Evolutionary conservation across 2,888 invertebrate genomes (phyloP).

Genomic region (Brachycybe producta): DNA sequence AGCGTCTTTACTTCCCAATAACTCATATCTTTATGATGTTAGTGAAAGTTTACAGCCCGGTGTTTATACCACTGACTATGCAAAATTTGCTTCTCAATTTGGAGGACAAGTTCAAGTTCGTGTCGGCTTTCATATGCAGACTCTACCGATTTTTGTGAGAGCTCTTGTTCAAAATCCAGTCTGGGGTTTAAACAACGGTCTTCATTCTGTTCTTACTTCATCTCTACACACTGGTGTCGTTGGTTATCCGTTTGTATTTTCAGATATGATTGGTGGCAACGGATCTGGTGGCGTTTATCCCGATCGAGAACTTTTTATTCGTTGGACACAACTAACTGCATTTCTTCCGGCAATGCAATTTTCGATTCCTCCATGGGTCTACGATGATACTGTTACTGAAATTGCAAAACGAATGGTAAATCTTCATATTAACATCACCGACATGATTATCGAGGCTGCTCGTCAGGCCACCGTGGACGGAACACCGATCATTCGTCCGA

Average conservation of each 20-base stretch:
- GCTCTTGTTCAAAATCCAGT: slow-evolving; percentile 65
- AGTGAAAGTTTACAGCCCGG: slow-evolving; percentile 25
- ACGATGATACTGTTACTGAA: slow-evolving; percentile 44
- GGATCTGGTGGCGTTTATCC: slow-evolving; percentile 34
- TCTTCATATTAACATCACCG: slow-evolving; percentile 47
- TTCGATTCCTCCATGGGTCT: slow-evolving; percentile 62
- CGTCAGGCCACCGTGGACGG: slow-evolving; percentile 45
- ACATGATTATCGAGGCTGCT: slow-evolving; percentile 44
- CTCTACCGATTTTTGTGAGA: slow-evolving; percentile 54
- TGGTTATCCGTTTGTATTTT: slow-evolving; percentile 58
- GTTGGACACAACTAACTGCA: slow-evolving; percentile 64
- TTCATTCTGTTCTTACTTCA: slow-evolving; percentile 57
- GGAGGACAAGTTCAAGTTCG: slow-evolving; percentile 52
- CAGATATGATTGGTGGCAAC: slow-evolving; percentile 55
- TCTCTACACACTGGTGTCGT: slow-evolving; percentile 46
- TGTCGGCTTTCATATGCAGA: slow-evolving; percentile 55
- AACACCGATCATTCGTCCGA: slow-evolving; percentile 60
- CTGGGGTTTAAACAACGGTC: slow-evolving; percentile 50
- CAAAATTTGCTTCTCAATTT: slow-evolving; percentile 26
- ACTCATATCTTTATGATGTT: slow-evolving; percentile 21
- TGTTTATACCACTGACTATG: slow-evolving; percentile 25
- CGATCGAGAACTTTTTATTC: slow-evolving; percentile 43
- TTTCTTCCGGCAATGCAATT: slow-evolving; percentile 69
- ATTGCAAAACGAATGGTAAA: slow-evolving; percentile 51
- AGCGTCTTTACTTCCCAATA: slow-evolving; percentile 48